Base-by-base conservation (phyloP, 2,888 invertebrate genomes). In the Oscheius sp. region DNA sequence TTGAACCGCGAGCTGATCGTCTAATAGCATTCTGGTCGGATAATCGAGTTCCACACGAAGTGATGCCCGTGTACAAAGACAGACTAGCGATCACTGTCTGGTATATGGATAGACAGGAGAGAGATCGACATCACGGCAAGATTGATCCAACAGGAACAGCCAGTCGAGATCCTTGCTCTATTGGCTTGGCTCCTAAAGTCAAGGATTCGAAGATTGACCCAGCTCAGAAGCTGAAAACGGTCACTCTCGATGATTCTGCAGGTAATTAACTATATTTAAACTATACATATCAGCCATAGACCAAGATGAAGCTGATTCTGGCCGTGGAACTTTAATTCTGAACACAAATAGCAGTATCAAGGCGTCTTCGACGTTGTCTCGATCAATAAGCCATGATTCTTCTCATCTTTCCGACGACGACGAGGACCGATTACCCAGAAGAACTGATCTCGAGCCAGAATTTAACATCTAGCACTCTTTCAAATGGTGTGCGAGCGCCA, bases 11-110 rank as follows among this genome's bases (percentile, higher is more conserved):
- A 71, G 96, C 96, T 90, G 96, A 98, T 90, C 91, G 96, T 76
- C 93, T 97, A 90, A 92, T 97, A 86, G 96, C 96, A 91, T 98
- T 98, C 92, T 98, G 97, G 97, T 97, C 97, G 0, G 97, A 97
- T 89, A 92, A 94, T 85, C 92, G 97, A 83, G 97, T 96, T 91
- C 97, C 97, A 0, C 97, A 97, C 89, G 97, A 97, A 91, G 97
- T 98, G 1, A 94, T 95, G 90, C 96, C 96, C 1, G 94, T 96
- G 0, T 94, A 92, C 89, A 92, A 93, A 88, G 95, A 95, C n/a
- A 91, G 88, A 59, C 87, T 82, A 74, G 88, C 88, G 11, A 84
- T 88, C 10, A 88, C 88, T 11, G 84, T 88, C 29, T 80, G 80
- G 83, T 83, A 84, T 74, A 82, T 82, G 82, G 85, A 84, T 63